Percentiles rank a stretch among this genome's conserved stretches.
These are phyloP conservation scores for Spodoptera littoralis DNA, from an alignment of 2,888 invertebrate species.

Conservation along the genomic window DNA sequence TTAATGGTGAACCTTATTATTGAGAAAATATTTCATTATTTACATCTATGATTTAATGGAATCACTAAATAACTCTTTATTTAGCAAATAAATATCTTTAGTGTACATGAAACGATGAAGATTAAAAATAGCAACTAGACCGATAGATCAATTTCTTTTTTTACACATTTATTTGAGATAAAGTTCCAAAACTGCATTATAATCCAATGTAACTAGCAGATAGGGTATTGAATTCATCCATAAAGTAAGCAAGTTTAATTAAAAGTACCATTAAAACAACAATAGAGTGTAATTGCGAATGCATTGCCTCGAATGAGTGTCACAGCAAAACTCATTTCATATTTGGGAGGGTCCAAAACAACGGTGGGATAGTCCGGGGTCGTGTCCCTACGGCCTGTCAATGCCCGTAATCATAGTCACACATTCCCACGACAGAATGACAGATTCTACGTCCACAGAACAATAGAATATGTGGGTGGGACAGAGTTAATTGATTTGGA, in stretches of 20 bases:
- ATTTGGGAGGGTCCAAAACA: constrained; percentile 63
- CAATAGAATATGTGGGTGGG: constrained; percentile 49
- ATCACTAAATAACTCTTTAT: too few species aligned
- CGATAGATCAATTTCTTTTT: too few species aligned
- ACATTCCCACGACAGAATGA: constrained; percentile 58
- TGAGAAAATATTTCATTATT: too few species aligned
- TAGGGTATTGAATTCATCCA: too few species aligned
- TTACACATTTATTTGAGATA: too few species aligned
- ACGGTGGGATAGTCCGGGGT: constrained; percentile 40
- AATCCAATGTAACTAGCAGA: too few species aligned
- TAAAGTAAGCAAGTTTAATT: constrained; percentile 42
- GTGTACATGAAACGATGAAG: too few species aligned
- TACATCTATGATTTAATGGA: too few species aligned
- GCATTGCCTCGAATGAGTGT: constrained; percentile 57
- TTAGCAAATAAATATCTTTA: too few species aligned
- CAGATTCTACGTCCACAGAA: constrained; percentile 39
- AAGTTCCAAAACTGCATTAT: too few species aligned
- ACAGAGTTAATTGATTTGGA: constrained; percentile 52
- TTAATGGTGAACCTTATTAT: too few species aligned
- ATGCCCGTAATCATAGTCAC: constrained; percentile 54
- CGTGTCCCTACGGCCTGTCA: constrained; percentile 50
- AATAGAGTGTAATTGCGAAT: constrained; percentile 61
- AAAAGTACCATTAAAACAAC: constrained; percentile 53
- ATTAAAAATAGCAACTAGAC: too few species aligned
- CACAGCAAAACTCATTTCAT: constrained; percentile 56